phyloP scores from a whole-genome alignment of 2,797 vertebrate genomes.

The Oceanodroma leucorhoa region DNA sequence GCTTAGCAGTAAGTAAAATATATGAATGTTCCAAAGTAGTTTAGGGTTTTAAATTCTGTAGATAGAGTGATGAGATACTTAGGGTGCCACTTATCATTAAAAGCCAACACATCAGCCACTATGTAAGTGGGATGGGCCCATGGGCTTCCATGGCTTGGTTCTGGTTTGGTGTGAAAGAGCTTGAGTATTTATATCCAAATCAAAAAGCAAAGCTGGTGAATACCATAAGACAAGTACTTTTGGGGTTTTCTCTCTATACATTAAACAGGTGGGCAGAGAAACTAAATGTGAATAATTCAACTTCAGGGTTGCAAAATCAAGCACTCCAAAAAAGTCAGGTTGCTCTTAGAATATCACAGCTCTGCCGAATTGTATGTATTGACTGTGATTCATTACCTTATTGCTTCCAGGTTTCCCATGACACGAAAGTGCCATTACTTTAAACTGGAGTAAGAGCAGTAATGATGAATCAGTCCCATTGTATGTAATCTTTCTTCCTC shows the following conservation, averaged over 20 bases:
- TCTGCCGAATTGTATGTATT: not conserved
- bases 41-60: constrained; percentile 29
- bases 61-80: constrained; percentile 4
- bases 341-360: not conserved
- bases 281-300: not conserved
- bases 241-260: not conserved
- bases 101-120: not conserved
- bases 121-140: not conserved
- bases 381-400: not conserved
- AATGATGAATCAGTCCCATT: not conserved
- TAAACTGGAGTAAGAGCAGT: not conserved
- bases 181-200: not conserved
- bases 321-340: not conserved
- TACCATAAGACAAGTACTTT: not conserved
- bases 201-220: not conserved
- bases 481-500: not conserved
- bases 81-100: not conserved
- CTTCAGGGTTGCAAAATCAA: not conserved
- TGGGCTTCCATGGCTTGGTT: not conserved
- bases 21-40: constrained; percentile 23
- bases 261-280: not conserved
- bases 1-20: constrained; percentile 15
- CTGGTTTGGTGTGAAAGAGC: not conserved
- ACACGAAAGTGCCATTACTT: not conserved
- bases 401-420: not conserved